These are phyloP conservation scores for Typhlomys cinereus DNA, from an alignment of 2,113 vertebrate species.

Conservation along the genomic window DNA sequence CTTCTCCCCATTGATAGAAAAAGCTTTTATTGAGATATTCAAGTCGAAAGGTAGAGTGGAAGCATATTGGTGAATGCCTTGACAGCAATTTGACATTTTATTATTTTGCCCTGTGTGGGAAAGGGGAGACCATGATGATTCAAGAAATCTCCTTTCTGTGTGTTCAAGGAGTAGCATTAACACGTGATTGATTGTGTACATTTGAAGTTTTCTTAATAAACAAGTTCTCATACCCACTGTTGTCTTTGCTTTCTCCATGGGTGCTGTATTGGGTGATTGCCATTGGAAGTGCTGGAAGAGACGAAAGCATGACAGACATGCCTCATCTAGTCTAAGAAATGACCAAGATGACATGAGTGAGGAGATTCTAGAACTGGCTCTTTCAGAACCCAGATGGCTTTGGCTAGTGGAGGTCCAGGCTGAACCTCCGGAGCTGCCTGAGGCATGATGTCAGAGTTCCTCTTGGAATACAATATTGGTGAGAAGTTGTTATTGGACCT, in stretches of 20 bases:
- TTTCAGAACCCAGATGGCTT: not conserved
- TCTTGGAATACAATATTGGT: not conserved
- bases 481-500: not conserved
- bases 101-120: not conserved
- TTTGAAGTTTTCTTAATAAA: not conserved
- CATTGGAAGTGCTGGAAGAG: not conserved
- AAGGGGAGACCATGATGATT: not conserved
- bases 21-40: slow-evolving; percentile 28
- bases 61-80: slow-evolving; percentile 19
- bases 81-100: slow-evolving; percentile 16
- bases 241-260: not conserved
- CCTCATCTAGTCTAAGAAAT: not conserved
- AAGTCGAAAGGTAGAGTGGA: slow-evolving; percentile 20
- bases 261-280: not conserved
- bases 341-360: not conserved
- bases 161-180: slow-evolving; percentile 23
- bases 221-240: not conserved
- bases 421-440: slow-evolving; percentile 1
- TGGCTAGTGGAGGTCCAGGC: not conserved
- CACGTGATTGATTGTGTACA: not conserved
- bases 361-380: not conserved
- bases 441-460: not conserved
- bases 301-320: not conserved
- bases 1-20: not conserved
- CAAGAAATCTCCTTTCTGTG: slow-evolving; percentile 10